Conservation (phyloP, 2,797 vertebrate species). For the Micrastur ruficollis region DNA sequence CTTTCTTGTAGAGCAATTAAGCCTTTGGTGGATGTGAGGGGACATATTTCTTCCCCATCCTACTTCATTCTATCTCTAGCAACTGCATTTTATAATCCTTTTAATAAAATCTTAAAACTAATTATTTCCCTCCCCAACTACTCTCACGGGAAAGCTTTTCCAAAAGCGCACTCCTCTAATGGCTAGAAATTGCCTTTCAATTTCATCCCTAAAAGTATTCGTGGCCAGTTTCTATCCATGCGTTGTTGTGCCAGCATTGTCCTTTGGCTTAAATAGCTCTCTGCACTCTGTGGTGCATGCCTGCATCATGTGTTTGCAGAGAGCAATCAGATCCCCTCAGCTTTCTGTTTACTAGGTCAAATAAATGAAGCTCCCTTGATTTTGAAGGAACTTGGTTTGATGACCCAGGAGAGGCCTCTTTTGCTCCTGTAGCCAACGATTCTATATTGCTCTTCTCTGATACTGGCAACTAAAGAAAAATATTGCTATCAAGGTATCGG, state of each 20-base stretch:
- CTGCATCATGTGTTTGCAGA: neutral
- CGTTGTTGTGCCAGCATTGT: slow-evolving; percentile 16
- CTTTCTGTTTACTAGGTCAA: neutral
- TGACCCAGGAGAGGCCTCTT: neutral
- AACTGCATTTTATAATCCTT: neutral
- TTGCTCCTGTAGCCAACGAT: neutral
- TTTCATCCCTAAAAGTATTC: slow-evolving; percentile 26
- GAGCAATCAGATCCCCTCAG: neutral
- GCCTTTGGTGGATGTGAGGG: neutral
- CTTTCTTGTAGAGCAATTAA: neutral
- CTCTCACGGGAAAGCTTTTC: neutral
- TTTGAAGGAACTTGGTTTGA: neutral
- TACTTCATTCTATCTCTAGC: neutral
- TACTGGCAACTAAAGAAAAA: neutral
- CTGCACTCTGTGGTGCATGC: neutral
- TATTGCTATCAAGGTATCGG: neutral
- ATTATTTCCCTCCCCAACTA: neutral
- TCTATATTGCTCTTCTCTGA: neutral
- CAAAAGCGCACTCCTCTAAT: slow-evolving; percentile 6
- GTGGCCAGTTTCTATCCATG: neutral
- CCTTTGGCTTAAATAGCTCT: neutral
- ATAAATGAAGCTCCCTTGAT: neutral
- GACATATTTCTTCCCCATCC: neutral
- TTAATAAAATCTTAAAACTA: slow-evolving; percentile 6
- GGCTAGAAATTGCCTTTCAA: slow-evolving; percentile 28